Evolutionary conservation across 2,797 vertebrate species (phyloP), one percentile per base, ranked within the genome.

Genomic region (Notolepis coatsorum): DNA sequence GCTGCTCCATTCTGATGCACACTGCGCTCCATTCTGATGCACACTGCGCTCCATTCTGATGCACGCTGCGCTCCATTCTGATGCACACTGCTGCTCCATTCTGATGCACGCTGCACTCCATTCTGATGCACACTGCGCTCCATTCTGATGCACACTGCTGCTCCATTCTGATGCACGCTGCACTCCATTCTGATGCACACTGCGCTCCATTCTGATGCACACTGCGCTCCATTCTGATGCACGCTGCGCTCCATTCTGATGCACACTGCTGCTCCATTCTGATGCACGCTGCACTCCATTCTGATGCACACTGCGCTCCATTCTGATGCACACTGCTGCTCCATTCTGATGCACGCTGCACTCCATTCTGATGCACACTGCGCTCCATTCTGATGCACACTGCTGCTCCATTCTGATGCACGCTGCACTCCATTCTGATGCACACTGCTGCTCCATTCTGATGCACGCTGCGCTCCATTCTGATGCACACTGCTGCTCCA

Each of bases 401-500:
- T 23, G 62, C n/a, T n/a, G n/a, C n/a, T n/a, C 45, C 28, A 7
- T 20, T 12, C 8, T 50, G 48, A 18, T 12, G 38, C 18, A 39
- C 25, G 43, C 38, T 23, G 62, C n/a, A n/a, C n/a, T n/a, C 45
- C 28, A 7, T 20, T 12, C 8, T 50, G 48, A 18, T 12, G 38
- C 18, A 39, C 25, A 47, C 38, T 23, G 62, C n/a, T n/a, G n/a
- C n/a, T n/a, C 45, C 28, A 7, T 20, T 12, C 8, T 50, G 48
- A 18, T 12, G 38, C 18, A 39, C 25, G 43, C 38, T 23, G 62
- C n/a, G n/a, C n/a, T n/a, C 45, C 28, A 7, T 20, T 12, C 8
- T 50, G 48, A 18, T 12, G 38, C 18, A 39, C 25, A 47, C 38
- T 23, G 62, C n/a, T n/a, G n/a, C n/a, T n/a, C 45, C 28, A 7